Conservation (phyloP, 2,113 vertebrate species). For the Heptranchias perlo region DNA sequence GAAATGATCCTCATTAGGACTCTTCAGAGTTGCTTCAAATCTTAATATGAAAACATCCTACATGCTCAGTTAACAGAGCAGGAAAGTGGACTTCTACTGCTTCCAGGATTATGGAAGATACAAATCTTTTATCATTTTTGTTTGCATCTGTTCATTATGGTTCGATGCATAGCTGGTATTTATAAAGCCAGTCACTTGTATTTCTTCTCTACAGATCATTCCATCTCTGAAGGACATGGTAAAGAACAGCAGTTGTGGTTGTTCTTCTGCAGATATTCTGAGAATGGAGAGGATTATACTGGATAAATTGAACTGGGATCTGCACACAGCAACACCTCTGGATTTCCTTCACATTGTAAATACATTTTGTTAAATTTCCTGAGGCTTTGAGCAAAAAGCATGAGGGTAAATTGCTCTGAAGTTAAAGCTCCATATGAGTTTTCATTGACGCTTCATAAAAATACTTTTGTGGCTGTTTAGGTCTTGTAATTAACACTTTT, state of each 20-base stretch:
- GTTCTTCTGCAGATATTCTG: conserved; percentile 86
- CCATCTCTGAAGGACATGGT: conserved; percentile 80
- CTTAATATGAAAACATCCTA: neutral
- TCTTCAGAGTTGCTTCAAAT: neutral
- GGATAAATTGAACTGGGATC: conserved; percentile 95
- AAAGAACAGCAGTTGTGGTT: conserved; percentile 83
- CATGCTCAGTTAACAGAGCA: neutral
- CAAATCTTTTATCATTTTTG: neutral
- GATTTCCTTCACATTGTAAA: conserved; percentile 95
- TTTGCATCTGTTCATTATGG: neutral
- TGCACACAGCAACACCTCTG: conserved; percentile 84
- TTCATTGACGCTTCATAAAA: neutral
- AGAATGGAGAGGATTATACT: conserved; percentile 95
- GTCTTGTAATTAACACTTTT: neutral
- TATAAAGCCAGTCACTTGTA: neutral
- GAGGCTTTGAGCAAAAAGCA: neutral
- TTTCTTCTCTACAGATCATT: conserved; percentile 64
- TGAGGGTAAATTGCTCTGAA: neutral
- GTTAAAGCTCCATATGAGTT: neutral
- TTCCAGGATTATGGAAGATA: neutral
- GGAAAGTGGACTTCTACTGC: neutral
- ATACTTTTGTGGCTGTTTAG: neutral
- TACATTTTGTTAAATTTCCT: conserved; percentile 38
- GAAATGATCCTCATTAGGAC: neutral
- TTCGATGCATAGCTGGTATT: neutral